phyloP scores from a whole-genome alignment of 2,113 vertebrate genomes.

The Urocolius indicus region DNA sequence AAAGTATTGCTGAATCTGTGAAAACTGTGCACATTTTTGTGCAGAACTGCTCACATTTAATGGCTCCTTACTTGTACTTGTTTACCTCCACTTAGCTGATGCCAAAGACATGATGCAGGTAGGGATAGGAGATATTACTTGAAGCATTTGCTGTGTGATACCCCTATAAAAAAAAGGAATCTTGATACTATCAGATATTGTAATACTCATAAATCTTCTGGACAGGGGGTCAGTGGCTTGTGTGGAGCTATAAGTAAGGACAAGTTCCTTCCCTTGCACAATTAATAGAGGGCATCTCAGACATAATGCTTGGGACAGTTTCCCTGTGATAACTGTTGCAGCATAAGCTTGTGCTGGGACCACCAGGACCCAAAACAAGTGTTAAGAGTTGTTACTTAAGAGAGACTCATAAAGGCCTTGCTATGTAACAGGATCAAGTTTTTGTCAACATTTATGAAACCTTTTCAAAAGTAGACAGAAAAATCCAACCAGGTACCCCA shows the following conservation, averaged over 20 bases:
- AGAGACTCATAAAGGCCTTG: not conserved
- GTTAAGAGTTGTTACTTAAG: not conserved
- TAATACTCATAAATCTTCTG: not conserved
- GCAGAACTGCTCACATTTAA: not conserved
- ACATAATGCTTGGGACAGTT: not conserved
- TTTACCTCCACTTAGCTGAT: not conserved
- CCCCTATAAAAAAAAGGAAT: not conserved
- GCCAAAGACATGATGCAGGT: not conserved
- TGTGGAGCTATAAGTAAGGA: not conserved
- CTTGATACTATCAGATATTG: not conserved
- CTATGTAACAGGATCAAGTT: not conserved
- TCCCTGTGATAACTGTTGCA: not conserved
- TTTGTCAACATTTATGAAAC: conserved; percentile 17
- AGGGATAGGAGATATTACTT: not conserved
- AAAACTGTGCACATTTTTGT: not conserved
- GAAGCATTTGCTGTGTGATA: not conserved
- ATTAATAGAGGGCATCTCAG: not conserved
- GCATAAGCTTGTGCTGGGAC: not conserved
- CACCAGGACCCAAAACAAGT: not conserved
- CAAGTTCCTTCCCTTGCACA: not conserved
- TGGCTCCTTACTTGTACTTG: not conserved
- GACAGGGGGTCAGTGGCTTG: not conserved
- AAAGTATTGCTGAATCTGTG: not conserved
- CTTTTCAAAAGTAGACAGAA: conserved; percentile 36
- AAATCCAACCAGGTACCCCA: not conserved